Evolutionary conservation across 2,797 vertebrate species (phyloP).

Genomic region (Benthosema pterotum): DNA sequence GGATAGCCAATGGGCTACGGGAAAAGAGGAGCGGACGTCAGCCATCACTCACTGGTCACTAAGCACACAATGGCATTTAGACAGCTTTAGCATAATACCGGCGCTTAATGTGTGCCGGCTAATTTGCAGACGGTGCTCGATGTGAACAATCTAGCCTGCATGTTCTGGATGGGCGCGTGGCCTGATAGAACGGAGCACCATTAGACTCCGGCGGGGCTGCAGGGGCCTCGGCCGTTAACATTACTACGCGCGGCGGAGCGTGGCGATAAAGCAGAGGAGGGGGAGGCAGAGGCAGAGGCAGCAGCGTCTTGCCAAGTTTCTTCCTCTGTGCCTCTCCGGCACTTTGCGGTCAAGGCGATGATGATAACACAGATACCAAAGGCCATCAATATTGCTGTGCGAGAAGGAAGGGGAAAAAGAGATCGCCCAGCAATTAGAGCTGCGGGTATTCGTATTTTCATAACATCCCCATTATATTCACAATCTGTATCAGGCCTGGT

Average conservation of each 20-base stretch:
- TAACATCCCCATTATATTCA: constrained; percentile 79
- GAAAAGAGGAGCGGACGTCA: constrained; percentile 41
- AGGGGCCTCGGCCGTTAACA: constrained; percentile 73
- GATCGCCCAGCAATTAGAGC: constrained; percentile 69
- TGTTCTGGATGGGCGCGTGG: constrained; percentile 76
- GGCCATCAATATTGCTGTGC: constrained; percentile 63
- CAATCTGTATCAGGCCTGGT: constrained; percentile 77
- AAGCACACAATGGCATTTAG: constrained; percentile 75
- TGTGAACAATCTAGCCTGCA: constrained; percentile 74
- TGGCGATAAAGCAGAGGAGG: constrained; percentile 53
- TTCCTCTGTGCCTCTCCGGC: constrained; percentile 43
- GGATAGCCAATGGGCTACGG: constrained; percentile 32
- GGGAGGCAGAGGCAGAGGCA: too few species aligned
- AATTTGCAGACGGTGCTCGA: constrained; percentile 77
- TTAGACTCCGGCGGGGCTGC: constrained; percentile 76
- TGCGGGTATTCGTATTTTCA: constrained; percentile 79
- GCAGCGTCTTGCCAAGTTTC: constrained; percentile 62
- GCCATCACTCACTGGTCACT: constrained; percentile 69
- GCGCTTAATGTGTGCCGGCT: constrained; percentile 68
- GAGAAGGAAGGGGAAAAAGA: constrained; percentile 54
- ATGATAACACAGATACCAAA: constrained; percentile 55
- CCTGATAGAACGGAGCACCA: constrained; percentile 73
- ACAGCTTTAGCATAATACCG: constrained; percentile 75
- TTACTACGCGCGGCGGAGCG: constrained; percentile 72
- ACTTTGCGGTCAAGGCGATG: constrained; percentile 62